Conservation (phyloP, 2,888 invertebrate genomes). For the Omphaloscelis lunosa region DNA sequence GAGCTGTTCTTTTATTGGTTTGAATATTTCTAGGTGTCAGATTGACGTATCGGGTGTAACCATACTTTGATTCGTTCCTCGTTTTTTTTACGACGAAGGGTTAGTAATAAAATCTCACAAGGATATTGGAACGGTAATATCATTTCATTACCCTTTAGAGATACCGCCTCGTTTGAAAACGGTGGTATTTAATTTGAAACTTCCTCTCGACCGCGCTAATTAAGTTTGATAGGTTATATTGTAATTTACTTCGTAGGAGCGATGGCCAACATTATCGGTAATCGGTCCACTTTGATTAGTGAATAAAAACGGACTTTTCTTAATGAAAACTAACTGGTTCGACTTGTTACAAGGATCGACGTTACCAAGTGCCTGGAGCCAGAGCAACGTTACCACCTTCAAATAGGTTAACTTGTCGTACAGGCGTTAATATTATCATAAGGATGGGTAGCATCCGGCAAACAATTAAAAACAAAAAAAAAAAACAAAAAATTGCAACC, state of each 20-base stretch:
- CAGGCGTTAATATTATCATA: background rate
- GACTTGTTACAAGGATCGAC: conserved; percentile 37
- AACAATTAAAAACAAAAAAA: too few species aligned
- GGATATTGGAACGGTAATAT: conserved; percentile 59
- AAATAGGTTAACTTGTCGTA: background rate
- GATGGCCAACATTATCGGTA: conserved; percentile 42
- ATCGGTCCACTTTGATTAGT: conserved; percentile 48
- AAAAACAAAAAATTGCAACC: too few species aligned
- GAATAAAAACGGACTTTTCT: conserved; percentile 51
- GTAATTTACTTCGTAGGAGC: conserved; percentile 55
- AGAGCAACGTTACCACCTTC: background rate
- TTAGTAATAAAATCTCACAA: conserved; percentile 54
- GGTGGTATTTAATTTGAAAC: conserved; percentile 63
- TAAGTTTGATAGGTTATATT: conserved; percentile 63
- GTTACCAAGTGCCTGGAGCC: background rate
- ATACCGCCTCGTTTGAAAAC: conserved; percentile 56
- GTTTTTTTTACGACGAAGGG: conserved; percentile 55
- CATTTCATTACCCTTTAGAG: conserved; percentile 58
- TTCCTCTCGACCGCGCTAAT: conserved; percentile 64
- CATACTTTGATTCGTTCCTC: conserved; percentile 75
- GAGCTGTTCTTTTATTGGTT: conserved; percentile 50
- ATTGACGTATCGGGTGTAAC: conserved; percentile 78
- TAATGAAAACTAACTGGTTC: conserved; percentile 54
- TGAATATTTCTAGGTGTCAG: conserved; percentile 76
- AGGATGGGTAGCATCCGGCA: background rate